Evolutionary conservation across 2,797 vertebrate genomes (phyloP).

Genomic region (Lepilemur septentrionalis): DNA sequence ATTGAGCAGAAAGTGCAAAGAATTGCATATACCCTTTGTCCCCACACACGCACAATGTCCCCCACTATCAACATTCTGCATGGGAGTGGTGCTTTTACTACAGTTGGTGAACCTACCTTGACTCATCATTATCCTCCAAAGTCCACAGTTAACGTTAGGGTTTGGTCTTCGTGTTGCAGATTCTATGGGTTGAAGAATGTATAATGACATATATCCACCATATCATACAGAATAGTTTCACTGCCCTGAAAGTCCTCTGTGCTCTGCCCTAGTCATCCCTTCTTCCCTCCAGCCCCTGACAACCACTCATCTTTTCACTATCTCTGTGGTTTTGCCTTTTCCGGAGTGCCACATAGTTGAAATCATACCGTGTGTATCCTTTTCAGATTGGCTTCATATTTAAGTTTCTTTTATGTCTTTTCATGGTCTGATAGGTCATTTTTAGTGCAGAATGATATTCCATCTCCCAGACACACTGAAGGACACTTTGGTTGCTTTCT

Average conservation of each 20-base stretch:
- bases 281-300: neutral
- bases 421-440: neutral
- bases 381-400: neutral
- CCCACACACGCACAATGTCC: neutral
- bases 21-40: neutral
- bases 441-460: neutral
- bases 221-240: neutral
- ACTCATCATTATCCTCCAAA: neutral
- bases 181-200: neutral
- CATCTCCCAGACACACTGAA: too few species aligned
- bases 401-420: neutral
- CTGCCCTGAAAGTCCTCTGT: neutral
- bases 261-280: neutral
- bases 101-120: neutral
- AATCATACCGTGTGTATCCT: neutral
- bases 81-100: neutral
- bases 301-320: neutral
- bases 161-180: too few species aligned
- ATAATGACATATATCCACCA: neutral
- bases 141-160: neutral
- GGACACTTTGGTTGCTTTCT: neutral
- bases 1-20: neutral
- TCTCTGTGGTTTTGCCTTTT: neutral
- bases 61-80: neutral
- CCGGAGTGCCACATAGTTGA: neutral